Conservation (phyloP, 2,113 vertebrate genomes). For the Geococcyx californianus region DNA sequence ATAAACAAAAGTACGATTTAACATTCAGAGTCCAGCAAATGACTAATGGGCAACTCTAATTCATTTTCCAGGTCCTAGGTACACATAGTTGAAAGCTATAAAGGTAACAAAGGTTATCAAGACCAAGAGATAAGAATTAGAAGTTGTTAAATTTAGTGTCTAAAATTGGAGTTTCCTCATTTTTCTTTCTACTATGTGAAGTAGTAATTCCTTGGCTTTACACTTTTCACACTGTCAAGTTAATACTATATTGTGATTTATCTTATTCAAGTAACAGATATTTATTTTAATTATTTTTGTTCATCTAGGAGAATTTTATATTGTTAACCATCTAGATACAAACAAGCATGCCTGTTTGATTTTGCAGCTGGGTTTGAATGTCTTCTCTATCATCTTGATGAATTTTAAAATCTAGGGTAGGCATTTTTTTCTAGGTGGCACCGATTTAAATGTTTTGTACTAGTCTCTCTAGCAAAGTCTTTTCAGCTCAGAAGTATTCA, state of each 20-base stretch:
- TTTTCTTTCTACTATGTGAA: constrained; percentile 41
- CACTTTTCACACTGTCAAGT: not conserved
- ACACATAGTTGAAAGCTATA: not conserved
- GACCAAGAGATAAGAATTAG: constrained; percentile 46
- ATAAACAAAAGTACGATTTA: constrained; percentile 64
- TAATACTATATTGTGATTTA: not conserved
- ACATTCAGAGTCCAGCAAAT: constrained; percentile 31
- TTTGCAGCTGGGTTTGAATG: not conserved
- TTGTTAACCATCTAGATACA: not conserved
- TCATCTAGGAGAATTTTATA: not conserved
- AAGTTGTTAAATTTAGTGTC: constrained; percentile 49
- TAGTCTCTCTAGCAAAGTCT: not conserved
- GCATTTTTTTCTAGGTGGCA: not conserved
- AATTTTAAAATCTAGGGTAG: not conserved
- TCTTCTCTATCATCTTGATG: not conserved
- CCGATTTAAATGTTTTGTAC: not conserved
- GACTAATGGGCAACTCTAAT: constrained; percentile 29
- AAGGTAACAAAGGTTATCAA: constrained; percentile 53
- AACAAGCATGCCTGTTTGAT: not conserved
- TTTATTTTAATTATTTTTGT: not conserved
- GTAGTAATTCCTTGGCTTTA: constrained; percentile 11
- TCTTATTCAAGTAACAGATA: not conserved
- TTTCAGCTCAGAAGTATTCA: not conserved
- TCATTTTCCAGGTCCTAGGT: constrained; percentile 34
- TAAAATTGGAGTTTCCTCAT: constrained; percentile 50